Evolutionary conservation across 2,888 invertebrate genomes (phyloP).

Genomic region (Reticulitermes lucifugus): DNA sequence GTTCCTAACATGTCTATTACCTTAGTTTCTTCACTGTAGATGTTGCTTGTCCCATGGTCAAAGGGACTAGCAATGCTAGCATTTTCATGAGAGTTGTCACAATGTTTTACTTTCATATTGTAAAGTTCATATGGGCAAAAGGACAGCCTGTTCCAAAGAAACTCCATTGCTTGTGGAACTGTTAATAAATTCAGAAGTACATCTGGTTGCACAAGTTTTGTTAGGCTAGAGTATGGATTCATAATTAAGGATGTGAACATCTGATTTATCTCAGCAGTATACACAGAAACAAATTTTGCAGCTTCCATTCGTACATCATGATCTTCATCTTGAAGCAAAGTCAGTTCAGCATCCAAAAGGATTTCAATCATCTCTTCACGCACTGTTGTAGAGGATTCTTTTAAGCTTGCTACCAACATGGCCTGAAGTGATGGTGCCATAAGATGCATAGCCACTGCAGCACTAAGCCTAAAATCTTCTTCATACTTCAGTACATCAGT

Average conservation of each 20-base stretch:
- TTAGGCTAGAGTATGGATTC: conserved; percentile 35
- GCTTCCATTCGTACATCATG: conserved; percentile 65
- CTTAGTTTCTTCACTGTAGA: conserved; percentile 48
- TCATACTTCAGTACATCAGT: conserved; percentile 49
- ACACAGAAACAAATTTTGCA: conserved; percentile 55
- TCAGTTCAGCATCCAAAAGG: conserved; percentile 63
- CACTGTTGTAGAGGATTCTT: conserved; percentile 26
- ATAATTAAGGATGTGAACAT: too few relatives aligned
- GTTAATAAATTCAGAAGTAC: conserved; percentile 4
- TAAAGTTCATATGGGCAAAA: conserved; percentile 3
- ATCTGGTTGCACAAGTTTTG: conserved; percentile 18
- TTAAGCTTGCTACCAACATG: conserved; percentile 25
- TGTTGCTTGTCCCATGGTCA: conserved; percentile 46
- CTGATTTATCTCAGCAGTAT: background rate
- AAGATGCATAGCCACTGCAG: conserved; percentile 55
- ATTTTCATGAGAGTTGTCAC: background rate
- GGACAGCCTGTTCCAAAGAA: conserved; percentile 30
- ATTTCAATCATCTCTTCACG: conserved; percentile 49
- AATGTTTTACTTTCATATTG: conserved; percentile 1
- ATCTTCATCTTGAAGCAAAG: conserved; percentile 69
- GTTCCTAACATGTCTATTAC: background rate
- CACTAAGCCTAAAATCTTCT: conserved; percentile 55
- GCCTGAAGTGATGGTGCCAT: conserved; percentile 6
- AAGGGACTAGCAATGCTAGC: conserved; percentile 41
- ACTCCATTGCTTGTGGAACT: background rate